A percentile compares a stretch with the other conserved stretches of the same genome.
phyloP scores from a whole-genome alignment of 2,888 invertebrate genomes.

The Hyalella azteca region DNA sequence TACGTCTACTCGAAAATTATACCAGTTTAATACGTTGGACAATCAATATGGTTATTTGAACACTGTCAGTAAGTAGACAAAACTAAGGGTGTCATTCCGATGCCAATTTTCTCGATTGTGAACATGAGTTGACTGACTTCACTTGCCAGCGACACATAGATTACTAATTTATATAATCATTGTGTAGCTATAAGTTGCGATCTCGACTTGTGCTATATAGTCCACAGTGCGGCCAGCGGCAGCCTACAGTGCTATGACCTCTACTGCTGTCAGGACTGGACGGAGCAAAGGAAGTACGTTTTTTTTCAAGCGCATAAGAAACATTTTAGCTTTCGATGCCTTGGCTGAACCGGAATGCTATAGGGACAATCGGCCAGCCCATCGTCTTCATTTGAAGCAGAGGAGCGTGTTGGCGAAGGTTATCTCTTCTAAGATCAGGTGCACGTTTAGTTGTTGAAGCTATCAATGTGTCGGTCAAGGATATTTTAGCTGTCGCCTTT shows the following conservation, averaged over 20 bases:
- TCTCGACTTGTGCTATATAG: no score
- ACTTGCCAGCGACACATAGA: no score
- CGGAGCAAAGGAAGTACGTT: not conserved
- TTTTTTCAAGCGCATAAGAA: not conserved
- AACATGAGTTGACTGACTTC: no score
- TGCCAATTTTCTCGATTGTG: no score
- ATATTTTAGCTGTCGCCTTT: not conserved
- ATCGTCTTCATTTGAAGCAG: constrained; percentile 19
- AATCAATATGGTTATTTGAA: no score
- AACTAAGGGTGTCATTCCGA: no score
- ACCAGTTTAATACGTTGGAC: no score
- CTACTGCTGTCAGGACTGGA: not conserved
- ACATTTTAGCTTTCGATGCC: not conserved
- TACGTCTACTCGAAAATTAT: no score
- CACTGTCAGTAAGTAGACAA: no score
- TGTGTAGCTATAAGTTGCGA: no score
- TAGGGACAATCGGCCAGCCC: not conserved
- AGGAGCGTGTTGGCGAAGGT: not conserved
- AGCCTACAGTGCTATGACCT: not conserved
- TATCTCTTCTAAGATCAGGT: not conserved
- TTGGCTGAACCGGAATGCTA: not conserved
- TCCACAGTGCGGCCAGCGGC: no score
- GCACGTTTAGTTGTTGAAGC: not conserved
- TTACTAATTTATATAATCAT: no score
- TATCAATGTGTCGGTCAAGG: not conserved